Percentiles rank a stretch among this genome's conserved stretches.
phyloP scores from a whole-genome alignment of 2,113 vertebrate species.

The Notarius quadriscutis region DNA sequence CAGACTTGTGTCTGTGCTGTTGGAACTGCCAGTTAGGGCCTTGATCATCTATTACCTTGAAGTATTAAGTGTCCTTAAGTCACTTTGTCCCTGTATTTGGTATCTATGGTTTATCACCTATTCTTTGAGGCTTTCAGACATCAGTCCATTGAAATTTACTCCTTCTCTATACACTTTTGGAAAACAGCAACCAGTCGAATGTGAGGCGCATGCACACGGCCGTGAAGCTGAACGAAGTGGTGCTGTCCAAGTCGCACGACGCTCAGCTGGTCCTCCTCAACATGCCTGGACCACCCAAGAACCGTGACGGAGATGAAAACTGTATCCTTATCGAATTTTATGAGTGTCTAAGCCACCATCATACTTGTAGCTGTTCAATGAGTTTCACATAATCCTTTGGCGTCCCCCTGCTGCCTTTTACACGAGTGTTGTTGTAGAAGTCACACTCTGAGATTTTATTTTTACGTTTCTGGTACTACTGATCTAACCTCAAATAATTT shows the following conservation, averaged over 20 bases:
- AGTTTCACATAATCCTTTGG: not conserved
- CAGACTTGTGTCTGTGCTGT: not conserved
- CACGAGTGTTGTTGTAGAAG: not conserved
- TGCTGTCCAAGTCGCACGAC: conserved; percentile 87
- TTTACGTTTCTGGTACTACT: not conserved
- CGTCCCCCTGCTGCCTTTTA: not conserved
- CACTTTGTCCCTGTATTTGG: conserved; percentile 3
- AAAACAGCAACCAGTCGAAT: conserved; percentile 88
- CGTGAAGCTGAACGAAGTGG: conserved; percentile 89
- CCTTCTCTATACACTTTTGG: conserved; percentile 15
- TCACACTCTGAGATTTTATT: not conserved
- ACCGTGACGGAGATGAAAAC: conserved; percentile 90
- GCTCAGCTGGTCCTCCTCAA: conserved; percentile 93
- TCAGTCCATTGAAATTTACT: not conserved
- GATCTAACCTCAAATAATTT: not conserved
- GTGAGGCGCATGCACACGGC: conserved; percentile 97
- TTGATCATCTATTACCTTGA: not conserved
- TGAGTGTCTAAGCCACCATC: not conserved
- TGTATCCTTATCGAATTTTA: conserved; percentile 83
- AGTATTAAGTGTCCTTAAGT: not conserved
- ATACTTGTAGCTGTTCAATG: not conserved
- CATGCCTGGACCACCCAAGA: conserved; percentile 92
- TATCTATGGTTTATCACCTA: not conserved
- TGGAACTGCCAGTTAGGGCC: not conserved
- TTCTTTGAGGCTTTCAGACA: not conserved